These are phyloP conservation scores for Tribolium madens DNA, from an alignment of 1,140 invertebrate genomes.

Conservation along the genomic window DNA sequence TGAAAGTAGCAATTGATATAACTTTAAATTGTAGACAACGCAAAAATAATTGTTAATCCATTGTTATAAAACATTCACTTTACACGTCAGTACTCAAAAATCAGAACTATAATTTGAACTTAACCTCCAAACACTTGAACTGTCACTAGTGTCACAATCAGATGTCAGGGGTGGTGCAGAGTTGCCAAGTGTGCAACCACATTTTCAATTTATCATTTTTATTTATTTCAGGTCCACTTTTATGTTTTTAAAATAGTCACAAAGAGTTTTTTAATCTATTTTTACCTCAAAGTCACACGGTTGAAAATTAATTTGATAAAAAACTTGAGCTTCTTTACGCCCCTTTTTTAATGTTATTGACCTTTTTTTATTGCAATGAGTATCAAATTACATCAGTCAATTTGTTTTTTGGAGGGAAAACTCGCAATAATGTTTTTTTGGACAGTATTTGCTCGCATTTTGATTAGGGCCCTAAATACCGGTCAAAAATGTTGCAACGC, in stretches of 20 bases:
- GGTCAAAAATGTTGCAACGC: not conserved
- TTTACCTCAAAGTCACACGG: too few species aligned
- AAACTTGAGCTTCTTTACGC: too few species aligned
- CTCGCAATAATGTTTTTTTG: not conserved
- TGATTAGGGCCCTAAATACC: not conserved
- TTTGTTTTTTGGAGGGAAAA: not conserved
- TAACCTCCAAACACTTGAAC: not conserved
- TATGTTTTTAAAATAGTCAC: too few species aligned
- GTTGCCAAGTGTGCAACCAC: not conserved
- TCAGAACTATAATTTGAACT: not conserved
- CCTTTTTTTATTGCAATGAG: not conserved
- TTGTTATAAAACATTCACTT: not conserved
- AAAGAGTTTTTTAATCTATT: too few species aligned
- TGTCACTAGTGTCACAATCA: not conserved
- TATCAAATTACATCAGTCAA: not conserved
- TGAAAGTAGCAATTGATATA: not conserved
- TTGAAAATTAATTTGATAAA: too few species aligned
- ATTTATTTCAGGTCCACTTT: not conserved
- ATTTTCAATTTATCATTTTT: not conserved
- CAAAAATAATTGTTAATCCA: not conserved
- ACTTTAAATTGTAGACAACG: not conserved
- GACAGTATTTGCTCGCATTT: not conserved
- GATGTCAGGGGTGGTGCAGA: not conserved
- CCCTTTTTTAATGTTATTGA: too few species aligned
- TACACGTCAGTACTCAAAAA: not conserved